Percentiles rank a stretch among this genome's conserved stretches.
phyloP scores from a whole-genome alignment of 2,113 vertebrate genomes.

The Tetrao urogallus region DNA sequence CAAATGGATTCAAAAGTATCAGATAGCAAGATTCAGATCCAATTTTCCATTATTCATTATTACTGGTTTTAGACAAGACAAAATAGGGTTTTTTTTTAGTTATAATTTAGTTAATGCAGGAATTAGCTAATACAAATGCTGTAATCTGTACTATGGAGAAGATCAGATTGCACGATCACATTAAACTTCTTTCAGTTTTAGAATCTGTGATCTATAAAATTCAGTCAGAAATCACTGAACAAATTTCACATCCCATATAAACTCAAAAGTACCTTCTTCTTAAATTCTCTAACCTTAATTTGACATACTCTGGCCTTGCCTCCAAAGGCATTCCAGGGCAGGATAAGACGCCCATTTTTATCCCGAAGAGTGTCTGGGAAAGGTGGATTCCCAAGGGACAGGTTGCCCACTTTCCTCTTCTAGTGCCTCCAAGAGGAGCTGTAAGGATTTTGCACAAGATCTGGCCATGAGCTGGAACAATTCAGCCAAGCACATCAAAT shows the following conservation, averaged over 20 bases:
- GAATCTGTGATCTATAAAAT: background rate
- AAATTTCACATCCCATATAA: background rate
- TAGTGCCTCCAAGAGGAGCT: rapidly evolving
- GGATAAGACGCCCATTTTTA: background rate
- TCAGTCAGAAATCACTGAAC: background rate
- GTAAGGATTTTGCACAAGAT: background rate
- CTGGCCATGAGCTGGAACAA: background rate
- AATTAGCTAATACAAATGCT: background rate
- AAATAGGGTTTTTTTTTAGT: background rate
- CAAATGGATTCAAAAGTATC: background rate
- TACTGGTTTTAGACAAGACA: background rate
- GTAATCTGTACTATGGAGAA: background rate
- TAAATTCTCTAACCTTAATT: background rate
- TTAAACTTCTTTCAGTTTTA: background rate
- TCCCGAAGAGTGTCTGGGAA: background rate
- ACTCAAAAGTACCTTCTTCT: background rate
- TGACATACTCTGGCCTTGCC: background rate
- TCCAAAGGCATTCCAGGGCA: background rate
- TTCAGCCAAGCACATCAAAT: background rate
- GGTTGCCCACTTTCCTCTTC: background rate
- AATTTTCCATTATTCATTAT: background rate
- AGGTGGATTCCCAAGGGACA: background rate
- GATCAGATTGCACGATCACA: background rate
- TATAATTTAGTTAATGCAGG: background rate
- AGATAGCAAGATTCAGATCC: background rate